Evolutionary conservation across 1,140 invertebrate species (phyloP).

Genomic region (Drosophila ananassae): DNA sequence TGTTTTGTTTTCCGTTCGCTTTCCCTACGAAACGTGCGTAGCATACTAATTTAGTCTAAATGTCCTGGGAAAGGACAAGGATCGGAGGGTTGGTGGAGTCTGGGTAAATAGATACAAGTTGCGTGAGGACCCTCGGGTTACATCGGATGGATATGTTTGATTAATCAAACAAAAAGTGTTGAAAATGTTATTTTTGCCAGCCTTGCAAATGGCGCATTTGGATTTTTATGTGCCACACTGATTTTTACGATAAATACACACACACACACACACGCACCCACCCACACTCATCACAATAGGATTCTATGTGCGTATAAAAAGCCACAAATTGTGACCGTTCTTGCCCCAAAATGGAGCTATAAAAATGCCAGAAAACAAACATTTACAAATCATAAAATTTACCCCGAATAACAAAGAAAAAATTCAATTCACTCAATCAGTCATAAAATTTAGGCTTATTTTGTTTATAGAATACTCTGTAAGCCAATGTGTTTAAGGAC

Average conservation of each 20-base stretch:
- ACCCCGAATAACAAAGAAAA: slow-evolving; percentile 6
- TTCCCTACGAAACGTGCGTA: slow-evolving; percentile 63
- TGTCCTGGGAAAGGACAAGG: slow-evolving; percentile 15
- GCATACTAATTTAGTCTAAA: slow-evolving; percentile 80
- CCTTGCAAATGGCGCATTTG: slow-evolving; percentile 73
- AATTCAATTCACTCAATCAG: slow-evolving; percentile 55
- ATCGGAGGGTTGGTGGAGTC: neutral
- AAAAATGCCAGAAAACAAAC: slow-evolving; percentile 68
- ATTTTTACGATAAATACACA: slow-evolving; percentile 51
- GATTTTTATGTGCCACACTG: slow-evolving; percentile 68
- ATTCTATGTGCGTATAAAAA: slow-evolving; percentile 24
- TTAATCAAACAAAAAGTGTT: slow-evolving; percentile 80
- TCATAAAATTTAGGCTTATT: slow-evolving; percentile 47
- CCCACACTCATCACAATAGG: slow-evolving; percentile 9
- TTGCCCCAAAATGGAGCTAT: slow-evolving; percentile 63
- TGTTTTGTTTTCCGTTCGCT: slow-evolving; percentile 42
- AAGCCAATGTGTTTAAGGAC: neutral
- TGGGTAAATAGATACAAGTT: slow-evolving; percentile 8
- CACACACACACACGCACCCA: neutral
- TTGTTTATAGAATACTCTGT: neutral
- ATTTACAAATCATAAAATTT: slow-evolving; percentile 77
- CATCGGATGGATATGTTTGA: slow-evolving; percentile 58
- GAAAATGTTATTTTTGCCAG: slow-evolving; percentile 79
- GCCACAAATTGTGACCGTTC: slow-evolving; percentile 68
- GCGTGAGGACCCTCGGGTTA: slow-evolving; percentile 2